Evolutionary conservation across 64 coral and sea anemone genomes (phyloP).

Genomic region (Dendronephthya gigantea): DNA sequence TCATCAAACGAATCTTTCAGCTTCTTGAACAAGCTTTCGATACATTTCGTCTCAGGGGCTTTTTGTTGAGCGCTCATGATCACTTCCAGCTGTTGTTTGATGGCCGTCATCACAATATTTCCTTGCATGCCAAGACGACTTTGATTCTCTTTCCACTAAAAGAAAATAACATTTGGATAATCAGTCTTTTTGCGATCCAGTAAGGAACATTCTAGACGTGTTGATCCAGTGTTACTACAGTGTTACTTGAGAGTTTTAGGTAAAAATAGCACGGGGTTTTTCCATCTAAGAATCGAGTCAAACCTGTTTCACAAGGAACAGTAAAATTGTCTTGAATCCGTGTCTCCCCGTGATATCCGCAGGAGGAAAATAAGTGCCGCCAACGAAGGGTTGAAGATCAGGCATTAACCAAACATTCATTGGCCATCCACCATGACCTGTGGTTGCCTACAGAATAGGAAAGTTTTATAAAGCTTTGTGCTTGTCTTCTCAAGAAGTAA

Average conservation of each 20-base stretch:
- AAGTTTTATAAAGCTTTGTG: too few species aligned
- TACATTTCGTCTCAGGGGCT: conserved; percentile 50
- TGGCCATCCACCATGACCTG: conserved; percentile 88
- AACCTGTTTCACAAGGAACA: conserved; percentile 72
- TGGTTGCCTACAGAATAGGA: conserved; percentile 47
- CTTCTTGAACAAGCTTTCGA: conserved; percentile 62
- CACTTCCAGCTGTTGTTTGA: conserved; percentile 56
- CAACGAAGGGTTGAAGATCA: conserved; percentile 84
- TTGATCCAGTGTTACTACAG: too few species aligned
- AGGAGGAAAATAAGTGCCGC: conserved; percentile 89
- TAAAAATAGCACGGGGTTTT: too few species aligned
- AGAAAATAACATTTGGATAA: conserved; percentile 5
- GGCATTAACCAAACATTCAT: conserved; percentile 99
- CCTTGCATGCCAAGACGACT: conserved; percentile 66
- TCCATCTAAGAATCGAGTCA: too few species aligned
- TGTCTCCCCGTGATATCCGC: conserved; percentile 66
- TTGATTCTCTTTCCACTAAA: conserved; percentile 68
- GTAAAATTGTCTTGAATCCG: conserved; percentile 79
- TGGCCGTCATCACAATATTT: conserved; percentile 65
- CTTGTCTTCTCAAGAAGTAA: too few species aligned
- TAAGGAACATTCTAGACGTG: too few species aligned
- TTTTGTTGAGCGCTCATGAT: conserved; percentile 43
- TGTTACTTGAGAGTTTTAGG: too few species aligned
- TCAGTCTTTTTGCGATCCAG: too few species aligned
- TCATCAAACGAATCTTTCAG: conserved; percentile 77